These are phyloP conservation scores for Elanoides forficatus DNA, from an alignment of 2,113 vertebrate species.

Conservation along the genomic window DNA sequence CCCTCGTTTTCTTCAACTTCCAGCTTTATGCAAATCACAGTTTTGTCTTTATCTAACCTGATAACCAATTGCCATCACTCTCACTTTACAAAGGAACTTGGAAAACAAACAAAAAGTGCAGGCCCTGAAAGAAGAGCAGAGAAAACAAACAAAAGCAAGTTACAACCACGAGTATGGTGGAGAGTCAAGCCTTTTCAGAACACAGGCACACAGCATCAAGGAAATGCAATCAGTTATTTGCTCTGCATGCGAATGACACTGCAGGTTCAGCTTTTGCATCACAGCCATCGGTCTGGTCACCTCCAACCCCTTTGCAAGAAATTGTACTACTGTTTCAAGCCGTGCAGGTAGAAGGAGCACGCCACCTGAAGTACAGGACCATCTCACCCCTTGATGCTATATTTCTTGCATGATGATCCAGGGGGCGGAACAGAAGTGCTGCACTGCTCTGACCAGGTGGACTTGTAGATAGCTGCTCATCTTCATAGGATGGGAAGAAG, in stretches of 20 bases:
- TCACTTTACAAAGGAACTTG: not conserved
- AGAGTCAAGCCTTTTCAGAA: not conserved
- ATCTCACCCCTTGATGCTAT: conserved; percentile 82
- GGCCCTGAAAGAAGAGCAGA: not conserved
- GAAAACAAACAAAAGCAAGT: not conserved
- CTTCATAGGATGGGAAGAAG: conserved; percentile 72
- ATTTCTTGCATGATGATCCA: conserved; percentile 75
- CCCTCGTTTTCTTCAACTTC: not conserved
- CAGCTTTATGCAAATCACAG: not conserved
- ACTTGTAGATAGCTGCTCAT: conserved; percentile 73
- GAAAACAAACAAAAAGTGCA: not conserved
- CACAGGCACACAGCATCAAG: not conserved
- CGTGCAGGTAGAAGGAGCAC: conserved; percentile 51
- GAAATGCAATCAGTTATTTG: not conserved
- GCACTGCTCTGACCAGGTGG: conserved; percentile 77
- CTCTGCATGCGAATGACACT: conserved; percentile 22
- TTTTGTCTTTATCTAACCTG: not conserved
- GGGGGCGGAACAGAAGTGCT: conserved; percentile 73
- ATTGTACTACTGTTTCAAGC: conserved; percentile 29
- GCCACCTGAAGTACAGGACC: conserved; percentile 50
- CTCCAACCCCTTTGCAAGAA: not conserved
- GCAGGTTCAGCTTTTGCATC: not conserved
- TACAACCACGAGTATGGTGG: not conserved
- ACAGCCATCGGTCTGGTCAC: not conserved
- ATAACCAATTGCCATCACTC: not conserved